phyloP scores from a whole-genome alignment of 2,888 invertebrate genomes.

The Agelastica alni region DNA sequence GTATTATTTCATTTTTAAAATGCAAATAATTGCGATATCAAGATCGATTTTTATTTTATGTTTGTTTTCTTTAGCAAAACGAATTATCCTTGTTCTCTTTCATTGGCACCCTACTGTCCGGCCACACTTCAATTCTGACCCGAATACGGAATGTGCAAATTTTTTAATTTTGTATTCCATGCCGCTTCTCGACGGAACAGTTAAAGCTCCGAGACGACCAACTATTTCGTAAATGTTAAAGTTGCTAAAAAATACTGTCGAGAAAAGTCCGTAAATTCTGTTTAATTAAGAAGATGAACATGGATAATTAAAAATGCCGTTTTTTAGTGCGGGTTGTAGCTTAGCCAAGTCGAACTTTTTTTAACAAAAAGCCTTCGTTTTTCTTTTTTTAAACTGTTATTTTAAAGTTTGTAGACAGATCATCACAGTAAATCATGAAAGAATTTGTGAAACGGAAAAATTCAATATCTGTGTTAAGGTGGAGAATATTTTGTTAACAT shows the following conservation, averaged over 20 bases:
- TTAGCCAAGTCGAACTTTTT: no score
- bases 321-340: not conserved
- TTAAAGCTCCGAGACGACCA: slow-evolving; percentile 11
- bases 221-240: slow-evolving; percentile 15
- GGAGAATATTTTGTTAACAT: no score
- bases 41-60: no score
- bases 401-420: no score
- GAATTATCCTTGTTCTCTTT: slow-evolving; percentile 32
- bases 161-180: slow-evolving; percentile 18
- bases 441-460: no score
- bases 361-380: no score
- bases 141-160: slow-evolving; percentile 15
- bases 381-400: no score
- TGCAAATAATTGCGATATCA: no score
- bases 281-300: slow-evolving; percentile 1
- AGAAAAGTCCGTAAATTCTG: not conserved
- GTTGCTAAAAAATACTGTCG: not conserved
- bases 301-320: slow-evolving; percentile 3
- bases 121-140: slow-evolving; percentile 6
- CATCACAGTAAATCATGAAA: no score
- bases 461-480: no score
- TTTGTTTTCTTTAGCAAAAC: no score
- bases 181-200: slow-evolving; percentile 1
- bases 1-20: no score
- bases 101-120: slow-evolving; percentile 2